phyloP scores from a whole-genome alignment of 2,113 vertebrate genomes.

The Aegotheles bennettii region DNA sequence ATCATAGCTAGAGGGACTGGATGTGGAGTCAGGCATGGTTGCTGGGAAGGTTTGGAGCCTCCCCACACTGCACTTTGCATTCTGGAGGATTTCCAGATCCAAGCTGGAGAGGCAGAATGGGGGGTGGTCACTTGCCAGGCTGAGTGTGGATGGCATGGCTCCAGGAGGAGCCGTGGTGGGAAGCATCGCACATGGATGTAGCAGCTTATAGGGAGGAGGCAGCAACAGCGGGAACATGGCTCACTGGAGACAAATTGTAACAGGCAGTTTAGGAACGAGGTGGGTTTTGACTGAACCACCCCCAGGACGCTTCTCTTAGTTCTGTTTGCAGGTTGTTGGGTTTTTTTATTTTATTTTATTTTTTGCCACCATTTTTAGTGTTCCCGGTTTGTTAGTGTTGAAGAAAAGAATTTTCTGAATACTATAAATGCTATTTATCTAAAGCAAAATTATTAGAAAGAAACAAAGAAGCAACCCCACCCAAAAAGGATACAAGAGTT shows the following conservation, averaged over 20 bases:
- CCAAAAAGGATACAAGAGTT: neutral
- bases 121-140: constrained; percentile 20
- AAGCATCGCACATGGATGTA: neutral
- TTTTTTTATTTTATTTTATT: too few relatives aligned
- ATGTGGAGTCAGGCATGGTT: neutral
- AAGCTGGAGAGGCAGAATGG: neutral
- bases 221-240: neutral
- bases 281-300: neutral
- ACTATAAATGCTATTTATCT: neutral
- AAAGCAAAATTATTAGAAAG: neutral
- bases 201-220: constrained; percentile 4
- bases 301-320: neutral
- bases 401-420: neutral
- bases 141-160: constrained; percentile 34
- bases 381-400: neutral
- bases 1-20: neutral
- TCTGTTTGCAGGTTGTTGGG: neutral
- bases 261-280: neutral
- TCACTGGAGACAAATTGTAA: neutral
- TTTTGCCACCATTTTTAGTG: neutral
- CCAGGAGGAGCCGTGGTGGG: neutral
- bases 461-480: neutral
- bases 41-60: neutral
- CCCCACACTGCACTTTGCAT: neutral
- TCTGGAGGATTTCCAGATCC: neutral